Evolutionary conservation across 2,888 invertebrate genomes (phyloP).

Genomic region (Lymantria dispar): DNA sequence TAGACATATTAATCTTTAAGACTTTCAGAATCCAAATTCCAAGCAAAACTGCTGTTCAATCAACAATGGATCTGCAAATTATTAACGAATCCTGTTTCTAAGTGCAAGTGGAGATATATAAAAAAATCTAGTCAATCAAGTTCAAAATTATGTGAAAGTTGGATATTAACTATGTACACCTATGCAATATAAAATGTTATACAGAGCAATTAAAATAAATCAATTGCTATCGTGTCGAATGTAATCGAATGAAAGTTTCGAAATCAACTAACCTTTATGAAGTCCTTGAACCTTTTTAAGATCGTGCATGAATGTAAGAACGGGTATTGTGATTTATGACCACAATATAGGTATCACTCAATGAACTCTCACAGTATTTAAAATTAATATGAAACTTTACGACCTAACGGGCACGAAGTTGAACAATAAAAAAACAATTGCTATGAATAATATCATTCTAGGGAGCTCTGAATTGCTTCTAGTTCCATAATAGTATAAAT

Average conservation of each 20-base stretch:
- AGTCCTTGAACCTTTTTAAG: slow-evolving; percentile 12
- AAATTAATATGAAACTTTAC: background rate
- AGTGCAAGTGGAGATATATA: background rate
- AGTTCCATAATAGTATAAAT: too few relatives aligned
- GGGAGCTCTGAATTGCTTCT: too few relatives aligned
- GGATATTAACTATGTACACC: background rate
- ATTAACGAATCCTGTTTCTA: too few relatives aligned
- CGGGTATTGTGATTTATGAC: slow-evolving; percentile 7
- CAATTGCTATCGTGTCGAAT: slow-evolving; percentile 12
- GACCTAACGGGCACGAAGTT: too few relatives aligned
- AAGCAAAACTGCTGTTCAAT: too few relatives aligned
- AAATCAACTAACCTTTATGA: slow-evolving; percentile 7
- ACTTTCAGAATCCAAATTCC: too few relatives aligned
- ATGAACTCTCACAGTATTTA: background rate
- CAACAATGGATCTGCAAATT: too few relatives aligned
- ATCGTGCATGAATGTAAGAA: slow-evolving; percentile 4
- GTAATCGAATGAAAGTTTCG: slow-evolving; percentile 25
- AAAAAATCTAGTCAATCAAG: background rate
- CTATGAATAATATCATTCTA: too few relatives aligned
- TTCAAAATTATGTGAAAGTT: background rate
- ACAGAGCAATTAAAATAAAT: slow-evolving; percentile 9
- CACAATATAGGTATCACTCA: background rate
- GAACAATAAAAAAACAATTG: too few relatives aligned
- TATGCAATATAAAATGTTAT: background rate
- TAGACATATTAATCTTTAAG: too few relatives aligned